Evolutionary conservation across 2,888 invertebrate species (phyloP), one percentile per base, ranked within the genome.

Genomic region (Timema cristinae): DNA sequence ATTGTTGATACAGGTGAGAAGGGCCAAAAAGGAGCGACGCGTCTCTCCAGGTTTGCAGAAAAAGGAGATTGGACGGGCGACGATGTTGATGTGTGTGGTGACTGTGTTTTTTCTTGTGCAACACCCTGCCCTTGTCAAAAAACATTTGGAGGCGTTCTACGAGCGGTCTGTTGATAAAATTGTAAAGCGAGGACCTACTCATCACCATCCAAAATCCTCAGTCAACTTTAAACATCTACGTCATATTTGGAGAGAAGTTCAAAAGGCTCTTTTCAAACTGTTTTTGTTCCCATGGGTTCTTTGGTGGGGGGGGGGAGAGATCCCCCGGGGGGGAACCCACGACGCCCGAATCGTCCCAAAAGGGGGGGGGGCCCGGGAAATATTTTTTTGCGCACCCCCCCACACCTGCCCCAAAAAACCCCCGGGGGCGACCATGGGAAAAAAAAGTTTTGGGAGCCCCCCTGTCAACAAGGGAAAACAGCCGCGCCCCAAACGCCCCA

Each of bases 201-300:
- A 97, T 98, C 72, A 97, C 96, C 75, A 90, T 98, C 81, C n/a
- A n/a, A 98, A 98, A 85, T 97, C 97, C 80, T 96, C 97, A 80
- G 94, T 97, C 75, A 98, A 98, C 84, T 98, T 98, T 82, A n/a
- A 90, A 98, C 76, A 96, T 98, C 78, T 98, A 98, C 85, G 97
- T 97, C 76, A 97, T 97, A 76, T 97, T 98, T 82, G 98, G 98
- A 1, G 95, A 97, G 81, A 97, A 98, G 82, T 98, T 98, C 84
- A 93, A 95, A 81, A 86, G 93, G 74, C 89, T 95, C 76, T 94
- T 95, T 82, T 83, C 93, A 76, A 86, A 90, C 82, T 86, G 91
- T 82, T 92, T 92, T 84, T 92, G 92, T 83, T 89, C 89, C 77
- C 83, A 86, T 66, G 83, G 87, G 15, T 52, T 63, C 59, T 54